phyloP scores from a whole-genome alignment of 2,797 vertebrate genomes.

The Arrhamphus sclerolepis region DNA sequence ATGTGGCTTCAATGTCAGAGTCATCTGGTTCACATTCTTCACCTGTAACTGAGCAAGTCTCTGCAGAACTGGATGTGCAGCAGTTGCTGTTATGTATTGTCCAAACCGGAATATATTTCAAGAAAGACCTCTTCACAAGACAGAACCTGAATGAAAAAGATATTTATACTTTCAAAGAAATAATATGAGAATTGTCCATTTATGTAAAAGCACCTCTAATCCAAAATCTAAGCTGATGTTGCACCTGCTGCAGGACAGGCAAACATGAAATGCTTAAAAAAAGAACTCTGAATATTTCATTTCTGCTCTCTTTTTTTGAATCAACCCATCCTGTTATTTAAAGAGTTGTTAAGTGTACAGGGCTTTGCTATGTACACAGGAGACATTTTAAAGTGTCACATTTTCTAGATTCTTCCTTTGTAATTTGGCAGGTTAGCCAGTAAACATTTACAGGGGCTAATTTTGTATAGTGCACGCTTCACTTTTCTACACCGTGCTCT shows the following conservation, averaged over 20 bases:
- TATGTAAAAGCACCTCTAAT: background rate
- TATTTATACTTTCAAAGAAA: background rate
- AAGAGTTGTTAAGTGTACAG: constrained; percentile 24
- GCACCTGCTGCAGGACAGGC: background rate
- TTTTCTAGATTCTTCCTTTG: constrained; percentile 48
- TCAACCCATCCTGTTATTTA: constrained; percentile 25
- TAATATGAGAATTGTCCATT: too few species aligned
- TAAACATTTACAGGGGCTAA: constrained; percentile 43
- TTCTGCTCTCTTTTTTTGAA: constrained; percentile 3
- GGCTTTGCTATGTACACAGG: constrained; percentile 43
- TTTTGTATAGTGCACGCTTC: constrained; percentile 31
- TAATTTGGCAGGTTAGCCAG: constrained; percentile 30
- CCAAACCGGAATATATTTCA: constrained; percentile 33
- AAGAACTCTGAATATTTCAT: background rate
- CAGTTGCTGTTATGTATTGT: constrained; percentile 23
- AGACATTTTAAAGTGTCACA: constrained; percentile 43
- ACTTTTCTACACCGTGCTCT: constrained; percentile 18
- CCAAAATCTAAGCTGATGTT: background rate
- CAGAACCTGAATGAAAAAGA: constrained; percentile 8
- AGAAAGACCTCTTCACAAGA: constrained; percentile 18
- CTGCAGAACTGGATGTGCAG: constrained; percentile 52
- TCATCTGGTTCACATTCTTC: constrained; percentile 69
- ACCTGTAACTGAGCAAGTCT: constrained; percentile 64
- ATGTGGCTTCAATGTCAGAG: constrained; percentile 68
- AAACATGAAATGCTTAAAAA: background rate